phyloP scores from a whole-genome alignment of 2,888 invertebrate species.

The Drosophila colorata region DNA sequence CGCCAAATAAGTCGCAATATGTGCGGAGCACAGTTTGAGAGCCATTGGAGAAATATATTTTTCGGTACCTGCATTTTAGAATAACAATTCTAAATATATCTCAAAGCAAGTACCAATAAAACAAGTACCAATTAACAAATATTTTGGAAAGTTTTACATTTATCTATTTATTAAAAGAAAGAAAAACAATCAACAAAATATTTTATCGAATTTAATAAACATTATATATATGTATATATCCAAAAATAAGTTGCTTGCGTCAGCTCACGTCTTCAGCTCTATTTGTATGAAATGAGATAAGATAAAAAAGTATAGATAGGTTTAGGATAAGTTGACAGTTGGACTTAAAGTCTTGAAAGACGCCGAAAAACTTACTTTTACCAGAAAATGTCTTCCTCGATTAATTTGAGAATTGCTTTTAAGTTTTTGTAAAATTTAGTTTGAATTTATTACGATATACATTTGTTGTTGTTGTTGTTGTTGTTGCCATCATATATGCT shows the following conservation, averaged over 20 bases:
- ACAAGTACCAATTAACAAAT: too few relatives aligned
- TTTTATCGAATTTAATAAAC: background rate
- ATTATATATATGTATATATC: too few relatives aligned
- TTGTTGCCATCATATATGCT: constrained; percentile 39
- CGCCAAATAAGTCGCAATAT: constrained; percentile 38
- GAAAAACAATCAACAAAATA: background rate
- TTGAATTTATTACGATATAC: constrained; percentile 77
- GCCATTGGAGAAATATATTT: constrained; percentile 27
- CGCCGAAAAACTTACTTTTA: too few relatives aligned
- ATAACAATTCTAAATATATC: too few relatives aligned
- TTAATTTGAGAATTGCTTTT: constrained; percentile 3
- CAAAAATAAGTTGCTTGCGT: too few relatives aligned
- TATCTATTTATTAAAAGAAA: too few relatives aligned
- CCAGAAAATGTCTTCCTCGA: background rate
- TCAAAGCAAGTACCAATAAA: too few relatives aligned
- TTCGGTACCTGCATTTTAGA: too few relatives aligned
- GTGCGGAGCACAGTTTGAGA: constrained; percentile 19
- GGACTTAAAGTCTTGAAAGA: too few relatives aligned
- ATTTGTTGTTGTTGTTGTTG: constrained; percentile 58
- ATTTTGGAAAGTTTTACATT: too few relatives aligned
- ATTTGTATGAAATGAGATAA: background rate
- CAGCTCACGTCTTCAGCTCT: too few relatives aligned
- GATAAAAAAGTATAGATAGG: background rate
- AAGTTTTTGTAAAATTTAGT: constrained; percentile 71
- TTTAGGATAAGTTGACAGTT: background rate